phyloP scores from a whole-genome alignment of 2,797 vertebrate species.

The Microctenopoma steveboyesi region DNA sequence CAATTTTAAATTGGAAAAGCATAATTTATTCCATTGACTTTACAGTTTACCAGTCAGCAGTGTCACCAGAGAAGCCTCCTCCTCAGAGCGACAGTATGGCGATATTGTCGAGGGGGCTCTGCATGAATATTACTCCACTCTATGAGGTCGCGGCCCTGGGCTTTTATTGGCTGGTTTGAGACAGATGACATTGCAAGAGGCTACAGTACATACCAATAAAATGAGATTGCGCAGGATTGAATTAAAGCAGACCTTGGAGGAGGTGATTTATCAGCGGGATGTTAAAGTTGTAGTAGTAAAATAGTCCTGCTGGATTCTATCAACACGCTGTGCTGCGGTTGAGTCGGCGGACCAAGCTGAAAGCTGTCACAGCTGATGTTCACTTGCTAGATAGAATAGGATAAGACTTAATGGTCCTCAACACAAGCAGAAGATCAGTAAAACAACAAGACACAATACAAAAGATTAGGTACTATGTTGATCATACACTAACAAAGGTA shows the following conservation, averaged over 20 bases:
- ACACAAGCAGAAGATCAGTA: too few species aligned
- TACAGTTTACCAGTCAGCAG: slow-evolving; percentile 9
- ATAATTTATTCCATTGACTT: background rate
- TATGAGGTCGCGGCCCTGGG: slow-evolving; percentile 69
- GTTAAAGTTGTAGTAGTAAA: slow-evolving; percentile 56
- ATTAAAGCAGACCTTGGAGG: slow-evolving; percentile 77
- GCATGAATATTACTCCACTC: slow-evolving; percentile 47
- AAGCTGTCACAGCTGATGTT: slow-evolving; percentile 31
- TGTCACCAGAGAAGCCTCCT: slow-evolving; percentile 23
- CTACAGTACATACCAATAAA: slow-evolving; percentile 77
- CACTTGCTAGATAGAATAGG: background rate
- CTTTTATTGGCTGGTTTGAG: slow-evolving; percentile 73
- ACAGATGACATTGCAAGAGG: slow-evolving; percentile 77
- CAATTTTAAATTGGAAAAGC: background rate
- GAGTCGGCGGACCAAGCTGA: slow-evolving; percentile 24
- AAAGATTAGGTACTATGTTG: too few species aligned
- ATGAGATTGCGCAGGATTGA: slow-evolving; percentile 75
- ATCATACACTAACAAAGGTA: too few species aligned
- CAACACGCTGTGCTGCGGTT: slow-evolving; percentile 12
- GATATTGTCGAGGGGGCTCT: slow-evolving; percentile 27
- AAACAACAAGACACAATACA: too few species aligned
- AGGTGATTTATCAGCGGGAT: slow-evolving; percentile 71
- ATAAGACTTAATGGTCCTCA: too few species aligned
- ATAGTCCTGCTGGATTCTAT: slow-evolving; percentile 57
- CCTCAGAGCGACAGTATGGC: slow-evolving; percentile 9